Evolutionary conservation across 2,888 invertebrate genomes (phyloP).

Genomic region (Thalpophila matura): DNA sequence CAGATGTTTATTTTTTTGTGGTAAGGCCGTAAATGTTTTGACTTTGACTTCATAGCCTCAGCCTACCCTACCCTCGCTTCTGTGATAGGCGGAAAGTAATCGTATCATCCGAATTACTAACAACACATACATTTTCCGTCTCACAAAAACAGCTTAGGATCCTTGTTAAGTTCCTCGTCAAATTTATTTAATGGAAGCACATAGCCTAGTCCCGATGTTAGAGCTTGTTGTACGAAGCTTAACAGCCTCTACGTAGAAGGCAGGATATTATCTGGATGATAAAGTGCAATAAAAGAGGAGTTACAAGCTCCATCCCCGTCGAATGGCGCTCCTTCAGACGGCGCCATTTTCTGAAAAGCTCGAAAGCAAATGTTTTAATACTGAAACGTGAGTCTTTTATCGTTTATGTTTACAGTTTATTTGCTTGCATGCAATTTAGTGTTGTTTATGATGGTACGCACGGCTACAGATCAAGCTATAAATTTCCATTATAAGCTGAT

Average conservation of each 20-base stretch:
- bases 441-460: neutral
- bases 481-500: too few species aligned
- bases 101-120: too few species aligned
- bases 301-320: slow-evolving; percentile 43
- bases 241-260: slow-evolving; percentile 26
- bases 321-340: slow-evolving; percentile 18
- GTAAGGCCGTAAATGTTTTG: too few species aligned
- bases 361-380: slow-evolving; percentile 15
- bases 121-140: neutral
- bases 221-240: slow-evolving; percentile 40
- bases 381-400: slow-evolving; percentile 15
- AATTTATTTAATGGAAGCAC: slow-evolving; percentile 32
- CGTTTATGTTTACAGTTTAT: slow-evolving; percentile 9
- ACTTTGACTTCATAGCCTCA: too few species aligned
- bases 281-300: slow-evolving; percentile 51
- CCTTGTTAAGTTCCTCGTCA: slow-evolving; percentile 29
- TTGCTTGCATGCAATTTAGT: slow-evolving; percentile 13
- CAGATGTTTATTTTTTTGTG: too few species aligned
- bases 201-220: slow-evolving; percentile 3
- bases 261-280: slow-evolving; percentile 50
- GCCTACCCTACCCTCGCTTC: too few species aligned
- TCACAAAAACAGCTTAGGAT: neutral
- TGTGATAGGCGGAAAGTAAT: too few species aligned
- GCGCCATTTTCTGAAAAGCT: slow-evolving; percentile 25
- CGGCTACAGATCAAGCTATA: too few species aligned